These are phyloP conservation scores for Cryptotermes secundus DNA, from an alignment of 1,140 invertebrate genomes.

Conservation along the genomic window DNA sequence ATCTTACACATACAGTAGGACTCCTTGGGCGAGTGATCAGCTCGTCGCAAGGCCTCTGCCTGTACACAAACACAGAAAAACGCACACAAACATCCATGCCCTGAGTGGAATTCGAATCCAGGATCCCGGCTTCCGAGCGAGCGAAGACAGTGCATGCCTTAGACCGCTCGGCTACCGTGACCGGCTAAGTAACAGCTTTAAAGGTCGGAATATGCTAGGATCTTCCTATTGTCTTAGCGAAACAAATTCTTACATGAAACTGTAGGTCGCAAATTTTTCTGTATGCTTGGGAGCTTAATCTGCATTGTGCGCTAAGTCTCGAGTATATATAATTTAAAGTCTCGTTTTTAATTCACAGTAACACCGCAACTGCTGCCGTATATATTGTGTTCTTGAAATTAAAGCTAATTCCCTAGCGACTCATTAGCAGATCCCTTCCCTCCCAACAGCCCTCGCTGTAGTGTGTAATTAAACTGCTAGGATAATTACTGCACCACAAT, in stretches of 20 bases:
- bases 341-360: not conserved
- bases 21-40: too few species aligned
- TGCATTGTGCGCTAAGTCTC: not conserved
- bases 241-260: not conserved
- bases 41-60: too few species aligned
- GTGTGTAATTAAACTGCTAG: not conserved
- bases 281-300: not conserved
- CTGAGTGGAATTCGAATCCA: too few species aligned
- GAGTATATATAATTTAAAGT: not conserved
- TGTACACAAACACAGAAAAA: too few species aligned
- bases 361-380: not conserved
- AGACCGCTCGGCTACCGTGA: too few species aligned
- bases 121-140: too few species aligned
- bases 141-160: too few species aligned
- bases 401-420: not conserved
- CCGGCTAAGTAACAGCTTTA: too few species aligned
- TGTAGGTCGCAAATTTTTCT: not conserved
- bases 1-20: too few species aligned
- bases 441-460: not conserved
- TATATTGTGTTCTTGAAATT: conserved; percentile 14
- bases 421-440: not conserved
- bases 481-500: conserved; percentile 12
- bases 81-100: too few species aligned
- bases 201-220: not conserved
- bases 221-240: not conserved